Percentiles rank a stretch among this genome's conserved stretches.
These are phyloP conservation scores for Euschistus heros DNA, from an alignment of 1,140 invertebrate genomes.

Conservation along the genomic window DNA sequence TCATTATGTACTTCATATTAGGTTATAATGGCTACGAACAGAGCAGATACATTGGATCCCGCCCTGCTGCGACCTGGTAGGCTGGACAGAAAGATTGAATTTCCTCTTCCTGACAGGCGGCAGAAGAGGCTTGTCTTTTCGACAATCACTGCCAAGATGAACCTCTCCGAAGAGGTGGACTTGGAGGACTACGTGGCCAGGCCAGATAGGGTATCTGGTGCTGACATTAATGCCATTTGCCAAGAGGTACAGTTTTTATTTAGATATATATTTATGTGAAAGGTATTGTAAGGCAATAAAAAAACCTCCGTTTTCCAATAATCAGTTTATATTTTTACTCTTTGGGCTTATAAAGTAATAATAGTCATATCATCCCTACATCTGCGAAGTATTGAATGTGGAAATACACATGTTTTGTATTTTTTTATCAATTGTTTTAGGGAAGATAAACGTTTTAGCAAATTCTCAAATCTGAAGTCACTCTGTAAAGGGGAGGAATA, in stretches of 20 bases:
- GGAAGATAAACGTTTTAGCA: too few species aligned
- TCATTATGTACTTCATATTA: slow-evolving; percentile 35
- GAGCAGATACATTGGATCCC: slow-evolving; percentile 96
- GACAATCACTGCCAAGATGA: slow-evolving; percentile 98
- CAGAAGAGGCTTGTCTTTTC: slow-evolving; percentile 97
- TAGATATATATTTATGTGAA: too few species aligned
- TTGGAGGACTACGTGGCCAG: slow-evolving; percentile 97
- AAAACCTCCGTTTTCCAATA: too few species aligned
- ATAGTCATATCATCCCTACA: too few species aligned
- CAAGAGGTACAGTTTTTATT: slow-evolving; percentile 69
- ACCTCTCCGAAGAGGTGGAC: slow-evolving; percentile 98
- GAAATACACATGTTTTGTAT: too few species aligned
- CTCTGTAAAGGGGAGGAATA: too few species aligned
- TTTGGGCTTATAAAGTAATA: too few species aligned
- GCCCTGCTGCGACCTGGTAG: slow-evolving; percentile 92
- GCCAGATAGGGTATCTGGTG: slow-evolving; percentile 96
- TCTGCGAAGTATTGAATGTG: too few species aligned
- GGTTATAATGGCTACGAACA: slow-evolving; percentile 99
- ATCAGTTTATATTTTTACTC: too few species aligned
- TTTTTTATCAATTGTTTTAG: too few species aligned
- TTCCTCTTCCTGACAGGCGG: slow-evolving; percentile 91
- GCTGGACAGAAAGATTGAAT: slow-evolving; percentile 98
- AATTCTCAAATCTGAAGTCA: too few species aligned
- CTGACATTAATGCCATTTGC: slow-evolving; percentile 99
- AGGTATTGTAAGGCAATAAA: too few species aligned